Evolutionary conservation across 2,888 invertebrate genomes (phyloP).

Genomic region (Drosophila neonasuta): DNA sequence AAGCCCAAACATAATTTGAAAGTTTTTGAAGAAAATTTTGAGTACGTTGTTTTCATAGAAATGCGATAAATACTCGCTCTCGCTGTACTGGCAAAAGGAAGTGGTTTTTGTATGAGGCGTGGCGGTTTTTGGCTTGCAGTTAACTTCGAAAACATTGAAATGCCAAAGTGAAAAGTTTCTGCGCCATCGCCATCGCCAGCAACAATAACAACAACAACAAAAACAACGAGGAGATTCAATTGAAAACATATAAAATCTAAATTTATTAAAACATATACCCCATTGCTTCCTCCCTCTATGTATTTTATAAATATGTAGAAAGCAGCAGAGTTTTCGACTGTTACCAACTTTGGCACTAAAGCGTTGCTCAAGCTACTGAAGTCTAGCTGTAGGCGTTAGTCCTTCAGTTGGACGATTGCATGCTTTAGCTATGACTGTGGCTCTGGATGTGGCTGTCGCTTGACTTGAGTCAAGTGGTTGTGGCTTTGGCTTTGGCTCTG

Average conservation of each 20-base stretch:
- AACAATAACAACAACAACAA: conserved; percentile 8
- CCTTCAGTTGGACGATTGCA: conserved; percentile 31
- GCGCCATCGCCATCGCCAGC: conserved; percentile 20
- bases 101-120: conserved; percentile 41
- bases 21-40: conserved; percentile 70
- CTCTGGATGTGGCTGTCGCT: conserved; percentile 22
- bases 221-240: conserved; percentile 65
- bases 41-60: conserved; percentile 76
- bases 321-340: conserved; percentile 40
- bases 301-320: background rate
- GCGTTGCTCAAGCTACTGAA: conserved; percentile 41
- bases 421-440: background rate
- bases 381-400: conserved; percentile 34
- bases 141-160: conserved; percentile 76
- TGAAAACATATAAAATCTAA: conserved; percentile 74
- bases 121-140: conserved; percentile 58
- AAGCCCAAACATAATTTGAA: conserved; percentile 69
- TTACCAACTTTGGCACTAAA: conserved; percentile 52
- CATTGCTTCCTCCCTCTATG: background rate
- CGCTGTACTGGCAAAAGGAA: conserved; percentile 35
- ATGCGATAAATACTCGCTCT: conserved; percentile 70
- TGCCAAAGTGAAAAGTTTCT: conserved; percentile 73
- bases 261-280: conserved; percentile 62
- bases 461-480: conserved; percentile 43
- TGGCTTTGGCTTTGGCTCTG: conserved; percentile 26